Conservation (phyloP, 2,113 vertebrate species). For the Emydura subglobosa region DNA sequence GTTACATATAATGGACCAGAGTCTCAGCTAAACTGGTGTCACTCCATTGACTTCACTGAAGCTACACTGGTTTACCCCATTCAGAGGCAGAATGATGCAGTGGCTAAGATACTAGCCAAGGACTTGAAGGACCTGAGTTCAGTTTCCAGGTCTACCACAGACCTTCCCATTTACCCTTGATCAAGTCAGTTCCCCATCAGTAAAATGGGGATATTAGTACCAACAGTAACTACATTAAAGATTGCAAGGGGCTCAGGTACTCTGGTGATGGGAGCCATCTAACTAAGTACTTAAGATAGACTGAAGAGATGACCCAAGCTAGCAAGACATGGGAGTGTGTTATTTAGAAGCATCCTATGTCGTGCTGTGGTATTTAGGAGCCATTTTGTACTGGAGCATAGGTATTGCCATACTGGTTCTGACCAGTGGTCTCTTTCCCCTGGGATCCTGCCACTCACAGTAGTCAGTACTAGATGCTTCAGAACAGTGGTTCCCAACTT, state of each 20-base stretch:
- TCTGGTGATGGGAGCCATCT: background rate
- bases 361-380: background rate
- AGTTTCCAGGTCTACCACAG: background rate
- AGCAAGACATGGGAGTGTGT: background rate
- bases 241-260: background rate
- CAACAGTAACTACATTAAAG: background rate
- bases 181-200: background rate
- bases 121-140: background rate
- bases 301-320: background rate
- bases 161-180: background rate
- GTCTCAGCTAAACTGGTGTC: slow-evolving; percentile 32
- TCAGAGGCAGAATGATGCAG: background rate
- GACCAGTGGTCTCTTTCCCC: background rate
- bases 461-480: background rate
- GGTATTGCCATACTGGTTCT: too few species aligned
- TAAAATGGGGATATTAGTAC: background rate
- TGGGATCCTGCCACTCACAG: background rate
- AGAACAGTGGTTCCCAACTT: background rate
- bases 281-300: background rate
- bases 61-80: background rate
- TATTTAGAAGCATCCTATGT: background rate
- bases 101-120: background rate
- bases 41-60: background rate
- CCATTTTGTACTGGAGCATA: background rate
- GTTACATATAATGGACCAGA: background rate